Conservation (phyloP, 2,113 vertebrate species). For the Hiodon tergisus region DNA sequence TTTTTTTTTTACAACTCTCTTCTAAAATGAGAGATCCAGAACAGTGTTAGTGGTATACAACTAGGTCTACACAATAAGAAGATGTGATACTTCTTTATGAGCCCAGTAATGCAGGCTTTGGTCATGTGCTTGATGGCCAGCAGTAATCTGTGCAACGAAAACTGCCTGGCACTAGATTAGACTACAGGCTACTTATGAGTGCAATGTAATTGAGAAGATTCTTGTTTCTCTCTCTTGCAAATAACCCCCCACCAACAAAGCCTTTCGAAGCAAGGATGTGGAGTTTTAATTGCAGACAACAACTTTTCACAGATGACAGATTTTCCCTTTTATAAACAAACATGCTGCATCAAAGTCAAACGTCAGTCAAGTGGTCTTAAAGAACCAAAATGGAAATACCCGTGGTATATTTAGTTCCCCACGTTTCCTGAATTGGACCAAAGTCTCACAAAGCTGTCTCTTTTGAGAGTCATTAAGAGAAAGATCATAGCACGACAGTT, state of each 20-base stretch:
- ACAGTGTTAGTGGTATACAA: no score
- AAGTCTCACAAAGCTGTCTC: neutral
- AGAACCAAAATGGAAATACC: slow-evolving; percentile 10
- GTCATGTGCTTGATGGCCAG: neutral
- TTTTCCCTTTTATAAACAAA: slow-evolving; percentile 17
- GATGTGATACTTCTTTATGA: neutral
- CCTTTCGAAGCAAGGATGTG: slow-evolving; percentile 2
- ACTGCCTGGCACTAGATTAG: slow-evolving; percentile 4
- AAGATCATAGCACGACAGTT: neutral
- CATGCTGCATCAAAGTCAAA: slow-evolving; percentile 6
- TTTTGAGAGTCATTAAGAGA: neutral
- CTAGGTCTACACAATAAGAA: neutral
- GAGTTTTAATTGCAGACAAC: slow-evolving; percentile 17
- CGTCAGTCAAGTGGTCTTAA: slow-evolving; percentile 17
- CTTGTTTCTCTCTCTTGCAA: slow-evolving; percentile 1
- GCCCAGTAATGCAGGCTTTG: neutral
- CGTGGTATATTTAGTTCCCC: neutral
- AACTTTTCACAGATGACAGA: slow-evolving; percentile 10
- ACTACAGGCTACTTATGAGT: slow-evolving; percentile 4
- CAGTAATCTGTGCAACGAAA: neutral
- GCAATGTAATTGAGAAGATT: neutral
- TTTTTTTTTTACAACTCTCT: no score
- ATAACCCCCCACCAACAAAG: slow-evolving; percentile 3
- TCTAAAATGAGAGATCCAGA: no score
- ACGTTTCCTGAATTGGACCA: neutral